Percentiles rank a stretch among this genome's conserved stretches.
phyloP scores from a whole-genome alignment of 1,140 invertebrate genomes.

The Parasteatoda tepidariorum region DNA sequence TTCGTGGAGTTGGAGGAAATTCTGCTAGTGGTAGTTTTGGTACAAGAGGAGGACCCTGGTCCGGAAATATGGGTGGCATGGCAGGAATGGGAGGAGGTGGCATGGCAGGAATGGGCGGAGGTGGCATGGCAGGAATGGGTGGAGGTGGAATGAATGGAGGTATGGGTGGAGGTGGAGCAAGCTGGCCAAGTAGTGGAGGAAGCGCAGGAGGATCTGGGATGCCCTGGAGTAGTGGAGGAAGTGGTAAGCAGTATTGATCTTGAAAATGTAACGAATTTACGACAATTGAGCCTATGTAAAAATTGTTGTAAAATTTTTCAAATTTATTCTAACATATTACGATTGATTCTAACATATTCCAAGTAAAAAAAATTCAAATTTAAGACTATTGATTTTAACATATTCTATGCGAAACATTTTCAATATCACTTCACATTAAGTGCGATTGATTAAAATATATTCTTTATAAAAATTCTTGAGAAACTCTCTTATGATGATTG shows the following conservation, averaged over 20 bases:
- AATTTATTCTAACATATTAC: too few relatives aligned
- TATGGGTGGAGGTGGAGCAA: constrained; percentile 67
- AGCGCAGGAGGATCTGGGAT: constrained; percentile 68
- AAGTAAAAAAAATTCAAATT: too few relatives aligned
- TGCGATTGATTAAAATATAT: too few relatives aligned
- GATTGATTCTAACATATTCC: too few relatives aligned
- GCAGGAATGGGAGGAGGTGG: constrained; percentile 65
- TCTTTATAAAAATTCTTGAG: too few relatives aligned
- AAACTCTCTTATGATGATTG: too few relatives aligned
- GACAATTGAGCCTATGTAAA: neutral
- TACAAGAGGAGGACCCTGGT: constrained; percentile 21
- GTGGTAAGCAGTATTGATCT: constrained; percentile 56
- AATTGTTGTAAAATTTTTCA: neutral
- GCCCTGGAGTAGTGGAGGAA: constrained; percentile 65
- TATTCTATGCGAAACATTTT: too few relatives aligned
- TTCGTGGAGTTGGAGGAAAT: constrained; percentile 50
- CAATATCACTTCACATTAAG: too few relatives aligned
- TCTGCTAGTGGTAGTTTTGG: constrained; percentile 3
- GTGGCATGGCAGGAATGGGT: constrained; percentile 64
- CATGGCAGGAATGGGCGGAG: constrained; percentile 65
- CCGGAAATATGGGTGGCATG: neutral
- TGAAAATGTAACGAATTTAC: constrained; percentile 31
- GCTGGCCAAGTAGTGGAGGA: constrained; percentile 68
- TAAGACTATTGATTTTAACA: too few relatives aligned
- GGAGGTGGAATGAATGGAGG: constrained; percentile 66